Evolutionary conservation across 2,113 vertebrate species (phyloP).

Genomic region (Sisor rabdophorus): DNA sequence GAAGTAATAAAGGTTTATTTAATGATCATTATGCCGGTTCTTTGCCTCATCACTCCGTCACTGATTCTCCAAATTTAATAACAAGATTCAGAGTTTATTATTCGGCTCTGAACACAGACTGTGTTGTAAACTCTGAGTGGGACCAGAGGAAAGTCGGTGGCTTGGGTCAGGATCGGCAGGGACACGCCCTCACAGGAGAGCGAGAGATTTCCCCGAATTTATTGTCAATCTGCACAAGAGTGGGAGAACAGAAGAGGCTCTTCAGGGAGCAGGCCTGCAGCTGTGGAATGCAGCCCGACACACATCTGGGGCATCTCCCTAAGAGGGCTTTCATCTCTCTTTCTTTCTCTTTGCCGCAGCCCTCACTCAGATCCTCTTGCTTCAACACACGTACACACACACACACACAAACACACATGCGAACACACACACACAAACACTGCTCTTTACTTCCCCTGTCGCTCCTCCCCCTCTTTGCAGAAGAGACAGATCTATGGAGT

Average conservation of each 20-base stretch:
- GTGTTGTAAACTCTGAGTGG: background rate
- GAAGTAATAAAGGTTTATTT: too few relatives aligned
- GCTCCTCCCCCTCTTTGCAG: constrained; percentile 30
- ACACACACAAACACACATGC: background rate
- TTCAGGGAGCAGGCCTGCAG: constrained; percentile 43
- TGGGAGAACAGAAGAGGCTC: constrained; percentile 53
- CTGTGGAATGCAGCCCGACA: constrained; percentile 54
- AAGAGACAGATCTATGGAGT: constrained; percentile 33
- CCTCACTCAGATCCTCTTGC: constrained; percentile 41
- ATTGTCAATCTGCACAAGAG: constrained; percentile 53
- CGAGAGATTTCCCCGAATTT: constrained; percentile 50
- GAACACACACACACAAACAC: background rate
- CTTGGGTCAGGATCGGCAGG: constrained; percentile 31
- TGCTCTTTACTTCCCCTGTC: constrained; percentile 41
- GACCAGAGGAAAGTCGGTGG: constrained; percentile 21
- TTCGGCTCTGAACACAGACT: background rate
- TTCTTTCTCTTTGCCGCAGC: constrained; percentile 2
- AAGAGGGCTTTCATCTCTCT: constrained; percentile 50
- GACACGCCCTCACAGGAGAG: constrained; percentile 44
- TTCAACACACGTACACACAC: constrained; percentile 30
- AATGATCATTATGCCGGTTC: too few relatives aligned
- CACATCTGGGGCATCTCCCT: constrained; percentile 53
- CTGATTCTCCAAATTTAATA: background rate
- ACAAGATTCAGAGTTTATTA: background rate
- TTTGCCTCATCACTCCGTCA: background rate